Base-by-base conservation (phyloP, 1,140 invertebrate genomes). In the Diachasma alloeum region DNA sequence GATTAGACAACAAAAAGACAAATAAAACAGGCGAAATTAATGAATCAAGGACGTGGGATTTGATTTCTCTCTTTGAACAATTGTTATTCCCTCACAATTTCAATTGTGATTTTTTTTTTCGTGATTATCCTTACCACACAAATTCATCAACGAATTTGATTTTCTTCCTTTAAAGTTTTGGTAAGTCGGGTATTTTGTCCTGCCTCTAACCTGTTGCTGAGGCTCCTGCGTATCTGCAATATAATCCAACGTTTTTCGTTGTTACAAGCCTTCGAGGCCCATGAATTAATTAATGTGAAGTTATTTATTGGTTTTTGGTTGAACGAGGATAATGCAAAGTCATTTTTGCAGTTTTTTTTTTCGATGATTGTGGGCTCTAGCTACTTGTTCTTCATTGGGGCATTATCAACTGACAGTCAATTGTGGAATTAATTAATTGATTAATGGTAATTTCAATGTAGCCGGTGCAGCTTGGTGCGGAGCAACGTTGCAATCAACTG, bases 101-200 rank as follows among this genome's bases (percentile, higher is more conserved):
- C 10, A 68, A n/a, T 68, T 68, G 36, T 36, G 63, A 31, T 31
- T 66, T 78, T 85, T 81, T 80, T 83, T 83, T 86, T 24, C 86
- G 83, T 83, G 87, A 86, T 83, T 88, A 86, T 87, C 83, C 94
- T 96, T 96, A 96, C 95, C 95, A 92, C 94, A 95, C 92, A 96
- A 93, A 93, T 96, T 96, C 95, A 96, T 96, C 92, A 96, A 93
- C 89, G 95, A 96, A 93, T 94, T 96, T 91, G 95, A 96, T 92
- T 96, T 96, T 93, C 95, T 93, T 88, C 94, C 92, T 92, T 94
- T 94, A 94, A 94, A 94, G 93, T 93, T 94, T 93, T 94, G 93
- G 93, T 94, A 94, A 92, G 93, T 93, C 89, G 93, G 91, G 92
- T 94, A 94, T 93, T 94, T 94, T 93, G 93, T 92, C 91, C 93